phyloP scores from a whole-genome alignment of 2,797 vertebrate genomes.

The Heliangelus exortis region DNA sequence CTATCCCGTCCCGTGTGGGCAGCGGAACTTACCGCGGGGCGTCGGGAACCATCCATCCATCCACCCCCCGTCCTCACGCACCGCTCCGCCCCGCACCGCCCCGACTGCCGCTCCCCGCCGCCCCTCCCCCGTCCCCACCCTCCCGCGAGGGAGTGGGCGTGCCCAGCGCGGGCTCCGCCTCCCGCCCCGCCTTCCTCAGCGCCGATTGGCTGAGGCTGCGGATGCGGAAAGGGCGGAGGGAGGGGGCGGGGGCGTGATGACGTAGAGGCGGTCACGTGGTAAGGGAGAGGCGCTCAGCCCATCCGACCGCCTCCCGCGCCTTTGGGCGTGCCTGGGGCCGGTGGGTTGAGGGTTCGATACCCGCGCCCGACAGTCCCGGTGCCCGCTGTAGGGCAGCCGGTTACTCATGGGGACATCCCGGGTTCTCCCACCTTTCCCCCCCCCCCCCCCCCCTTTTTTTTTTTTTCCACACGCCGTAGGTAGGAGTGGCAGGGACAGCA shows the following conservation, averaged over 20 bases:
- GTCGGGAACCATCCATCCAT: background rate
- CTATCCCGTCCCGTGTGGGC: too few relatives aligned
- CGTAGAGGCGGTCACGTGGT: rapidly evolving
- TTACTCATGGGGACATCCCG: background rate
- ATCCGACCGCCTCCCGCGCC: too few relatives aligned
- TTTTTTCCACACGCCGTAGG: background rate
- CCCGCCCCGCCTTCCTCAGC: rapidly evolving
- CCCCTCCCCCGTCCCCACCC: too few relatives aligned
- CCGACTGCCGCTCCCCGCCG: rapidly evolving
- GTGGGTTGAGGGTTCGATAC: rapidly evolving
- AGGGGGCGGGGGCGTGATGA: rapidly evolving
- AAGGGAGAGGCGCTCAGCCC: too few relatives aligned
- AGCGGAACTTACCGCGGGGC: background rate
- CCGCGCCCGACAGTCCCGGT: rapidly evolving
- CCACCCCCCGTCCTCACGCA: background rate
- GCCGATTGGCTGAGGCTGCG: background rate
- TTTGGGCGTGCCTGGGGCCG: rapidly evolving
- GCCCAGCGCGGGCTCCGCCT: too few relatives aligned
- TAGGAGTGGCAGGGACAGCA: background rate
- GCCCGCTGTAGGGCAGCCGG: rapidly evolving
- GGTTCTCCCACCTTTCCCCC: rapidly evolving
- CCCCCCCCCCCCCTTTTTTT: background rate
- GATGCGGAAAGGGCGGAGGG: too few relatives aligned
- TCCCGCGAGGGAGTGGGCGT: background rate
- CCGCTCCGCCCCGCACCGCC: rapidly evolving